Conservation (phyloP, 2,113 vertebrate genomes). For the Alces alces region DNA sequence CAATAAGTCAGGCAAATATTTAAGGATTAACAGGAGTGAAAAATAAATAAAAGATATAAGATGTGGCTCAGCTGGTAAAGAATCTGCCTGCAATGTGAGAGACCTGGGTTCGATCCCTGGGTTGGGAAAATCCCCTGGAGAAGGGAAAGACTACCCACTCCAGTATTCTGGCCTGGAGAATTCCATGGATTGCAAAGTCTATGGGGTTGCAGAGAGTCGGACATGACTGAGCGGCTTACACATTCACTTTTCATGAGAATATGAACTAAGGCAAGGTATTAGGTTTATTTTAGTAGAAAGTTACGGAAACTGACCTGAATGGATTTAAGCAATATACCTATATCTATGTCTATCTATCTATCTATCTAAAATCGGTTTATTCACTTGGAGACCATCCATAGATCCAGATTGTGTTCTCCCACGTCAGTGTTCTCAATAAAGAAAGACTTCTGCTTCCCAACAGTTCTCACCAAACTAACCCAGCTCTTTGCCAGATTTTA, state of each 20-base stretch:
- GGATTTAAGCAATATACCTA: not conserved
- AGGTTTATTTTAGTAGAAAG: not conserved
- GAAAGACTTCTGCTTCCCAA: not conserved
- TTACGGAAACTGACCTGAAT: not conserved
- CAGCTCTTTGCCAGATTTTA: not conserved
- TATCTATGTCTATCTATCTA: not conserved
- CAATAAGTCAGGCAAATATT: not conserved
- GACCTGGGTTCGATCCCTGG: no score
- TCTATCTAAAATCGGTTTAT: not conserved
- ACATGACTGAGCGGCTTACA: not conserved
- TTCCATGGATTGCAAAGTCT: not conserved
- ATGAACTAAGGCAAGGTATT: not conserved
- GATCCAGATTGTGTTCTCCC: not conserved
- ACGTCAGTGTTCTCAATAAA: not conserved
- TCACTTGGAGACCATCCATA: not conserved
- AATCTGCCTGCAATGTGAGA: no score
- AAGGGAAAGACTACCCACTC: no score
- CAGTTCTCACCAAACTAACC: not conserved
- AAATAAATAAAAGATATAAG: not conserved
- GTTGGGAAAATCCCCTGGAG: no score
- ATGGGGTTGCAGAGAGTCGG: fast-evolving
- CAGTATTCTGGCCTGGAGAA: not conserved
- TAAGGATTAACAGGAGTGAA: not conserved
- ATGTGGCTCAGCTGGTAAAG: no score
- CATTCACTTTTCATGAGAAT: not conserved